phyloP scores from a whole-genome alignment of 2,113 vertebrate genomes.

The Lagenorhynchus albirostris region DNA sequence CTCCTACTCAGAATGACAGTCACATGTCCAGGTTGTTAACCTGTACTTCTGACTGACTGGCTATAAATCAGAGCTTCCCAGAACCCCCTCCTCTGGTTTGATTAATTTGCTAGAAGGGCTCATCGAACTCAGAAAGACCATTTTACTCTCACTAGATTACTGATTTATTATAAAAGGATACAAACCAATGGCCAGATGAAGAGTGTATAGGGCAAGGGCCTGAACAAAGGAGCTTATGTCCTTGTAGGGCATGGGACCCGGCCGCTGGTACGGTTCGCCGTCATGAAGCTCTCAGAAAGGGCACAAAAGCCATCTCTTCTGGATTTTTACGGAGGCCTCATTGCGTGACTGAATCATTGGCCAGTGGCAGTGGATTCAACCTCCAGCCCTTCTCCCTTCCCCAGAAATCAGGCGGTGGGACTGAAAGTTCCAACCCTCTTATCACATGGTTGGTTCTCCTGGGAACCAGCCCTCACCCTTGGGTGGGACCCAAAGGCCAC shows the following conservation, averaged over 20 bases:
- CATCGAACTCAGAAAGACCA: background rate
- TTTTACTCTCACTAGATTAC: background rate
- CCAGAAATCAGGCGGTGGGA: background rate
- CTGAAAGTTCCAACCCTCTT: background rate
- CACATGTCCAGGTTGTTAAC: background rate
- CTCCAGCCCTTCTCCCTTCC: background rate
- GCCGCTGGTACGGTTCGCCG: background rate
- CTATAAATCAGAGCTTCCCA: background rate
- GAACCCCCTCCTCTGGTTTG: background rate
- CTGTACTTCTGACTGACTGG: background rate
- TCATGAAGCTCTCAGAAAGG: background rate
- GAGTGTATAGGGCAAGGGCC: background rate
- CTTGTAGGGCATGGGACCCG: background rate
- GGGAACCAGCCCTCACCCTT: background rate
- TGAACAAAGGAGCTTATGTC: background rate
- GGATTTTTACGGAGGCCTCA: background rate
- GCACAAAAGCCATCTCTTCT: background rate
- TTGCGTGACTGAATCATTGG: background rate
- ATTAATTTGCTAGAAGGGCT: background rate
- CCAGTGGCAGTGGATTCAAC: background rate
- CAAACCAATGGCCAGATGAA: background rate
- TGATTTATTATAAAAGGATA: background rate
- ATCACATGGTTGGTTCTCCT: background rate
- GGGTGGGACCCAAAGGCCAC: background rate
- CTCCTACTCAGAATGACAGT: background rate